Conservation (phyloP, 2,888 invertebrate species). For the Papilio elwesi region DNA sequence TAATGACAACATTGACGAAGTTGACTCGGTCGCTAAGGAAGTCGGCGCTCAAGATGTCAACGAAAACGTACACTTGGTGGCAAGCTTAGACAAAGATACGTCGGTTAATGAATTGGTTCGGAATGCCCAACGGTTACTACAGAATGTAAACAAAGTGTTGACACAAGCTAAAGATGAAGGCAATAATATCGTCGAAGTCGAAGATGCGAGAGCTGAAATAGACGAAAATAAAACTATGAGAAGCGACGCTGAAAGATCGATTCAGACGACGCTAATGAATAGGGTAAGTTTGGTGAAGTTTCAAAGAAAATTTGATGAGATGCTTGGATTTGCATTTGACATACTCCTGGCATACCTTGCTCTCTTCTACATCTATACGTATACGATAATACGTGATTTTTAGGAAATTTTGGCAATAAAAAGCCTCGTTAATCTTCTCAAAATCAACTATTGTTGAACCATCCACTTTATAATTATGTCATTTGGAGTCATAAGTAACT, state of each 20-base stretch:
- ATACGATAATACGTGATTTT: not conserved
- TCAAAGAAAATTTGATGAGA: not conserved
- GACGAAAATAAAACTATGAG: constrained; percentile 42
- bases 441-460: too few relatives aligned
- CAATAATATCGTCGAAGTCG: constrained; percentile 17
- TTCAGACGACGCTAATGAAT: constrained; percentile 16
- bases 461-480: too few relatives aligned
- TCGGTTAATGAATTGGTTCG: constrained; percentile 70
- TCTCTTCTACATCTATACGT: not conserved
- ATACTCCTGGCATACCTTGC: not conserved
- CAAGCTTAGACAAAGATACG: constrained; percentile 49
- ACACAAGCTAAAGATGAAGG: constrained; percentile 47
- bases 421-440: too few relatives aligned
- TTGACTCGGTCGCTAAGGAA: constrained; percentile 11
- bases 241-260: constrained; percentile 16
- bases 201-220: constrained; percentile 29
- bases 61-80: constrained; percentile 50
- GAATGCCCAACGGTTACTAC: constrained; percentile 73
- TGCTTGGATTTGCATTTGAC: not conserved
- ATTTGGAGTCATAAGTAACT: too few relatives aligned
- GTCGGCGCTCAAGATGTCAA: constrained; percentile 51
- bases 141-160: constrained; percentile 72
- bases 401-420: not conserved
- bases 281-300: constrained; percentile 23
- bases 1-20: constrained; percentile 44